Conservation (phyloP, 2,797 vertebrate genomes). For the Euphonia xanthogaster region DNA sequence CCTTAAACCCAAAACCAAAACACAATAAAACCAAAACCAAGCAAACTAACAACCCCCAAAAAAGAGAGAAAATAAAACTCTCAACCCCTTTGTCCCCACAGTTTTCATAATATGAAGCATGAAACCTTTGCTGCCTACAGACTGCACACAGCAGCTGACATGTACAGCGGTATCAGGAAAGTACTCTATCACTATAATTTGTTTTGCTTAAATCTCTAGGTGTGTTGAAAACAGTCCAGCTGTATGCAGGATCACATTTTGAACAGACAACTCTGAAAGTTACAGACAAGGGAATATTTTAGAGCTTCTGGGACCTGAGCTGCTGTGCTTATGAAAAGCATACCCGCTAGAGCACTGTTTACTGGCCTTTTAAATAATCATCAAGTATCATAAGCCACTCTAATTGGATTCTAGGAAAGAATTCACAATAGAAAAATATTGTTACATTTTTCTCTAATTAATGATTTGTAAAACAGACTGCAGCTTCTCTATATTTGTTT, state of each 20-base stretch:
- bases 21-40: neutral
- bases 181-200: neutral
- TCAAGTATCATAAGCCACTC: neutral
- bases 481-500: neutral
- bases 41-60: rapidly evolving
- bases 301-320: neutral
- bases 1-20: neutral
- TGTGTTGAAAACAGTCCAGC: neutral
- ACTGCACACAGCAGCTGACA: neutral
- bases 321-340: neutral
- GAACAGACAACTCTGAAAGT: neutral
- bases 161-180: slow-evolving; percentile 23
- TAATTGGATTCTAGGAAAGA: neutral
- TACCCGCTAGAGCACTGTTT: neutral
- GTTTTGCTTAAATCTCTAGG: slow-evolving; percentile 16
- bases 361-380: neutral
- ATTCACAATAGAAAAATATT: neutral
- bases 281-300: neutral
- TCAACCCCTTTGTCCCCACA: rapidly evolving
- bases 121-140: neutral
- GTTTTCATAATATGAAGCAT: neutral
- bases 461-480: neutral
- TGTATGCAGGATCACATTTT: neutral
- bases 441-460: neutral
- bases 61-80: neutral